These are phyloP conservation scores for Arizona elegans DNA, from an alignment of 2,113 vertebrate genomes.

Conservation along the genomic window DNA sequence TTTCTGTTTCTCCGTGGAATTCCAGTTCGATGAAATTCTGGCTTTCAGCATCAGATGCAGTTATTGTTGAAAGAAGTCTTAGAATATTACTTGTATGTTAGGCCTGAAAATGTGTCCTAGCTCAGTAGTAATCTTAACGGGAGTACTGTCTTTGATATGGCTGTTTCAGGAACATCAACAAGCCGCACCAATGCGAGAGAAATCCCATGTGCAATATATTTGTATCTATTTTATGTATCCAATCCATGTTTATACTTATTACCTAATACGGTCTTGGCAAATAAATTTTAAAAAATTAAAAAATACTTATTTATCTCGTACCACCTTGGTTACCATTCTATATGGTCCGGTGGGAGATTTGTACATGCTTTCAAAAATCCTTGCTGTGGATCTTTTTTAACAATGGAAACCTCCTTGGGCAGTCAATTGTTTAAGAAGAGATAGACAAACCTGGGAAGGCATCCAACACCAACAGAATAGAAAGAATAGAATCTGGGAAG, in stretches of 20 bases:
- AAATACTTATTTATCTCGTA: neutral
- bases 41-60: slow-evolving; percentile 21
- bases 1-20: neutral
- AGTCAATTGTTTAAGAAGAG: slow-evolving; percentile 9
- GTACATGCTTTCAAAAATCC: neutral
- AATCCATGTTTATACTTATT: no score
- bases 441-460: neutral
- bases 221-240: no score
- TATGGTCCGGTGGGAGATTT: neutral
- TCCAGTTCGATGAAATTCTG: slow-evolving; percentile 5
- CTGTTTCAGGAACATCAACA: neutral
- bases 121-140: neutral
- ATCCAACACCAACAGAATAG: neutral
- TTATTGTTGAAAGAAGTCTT: neutral
- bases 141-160: neutral
- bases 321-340: neutral
- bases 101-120: neutral
- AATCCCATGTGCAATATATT: neutral
- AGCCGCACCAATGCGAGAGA: neutral
- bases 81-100: neutral
- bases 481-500: slow-evolving; percentile 6
- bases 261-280: no score
- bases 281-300: no score
- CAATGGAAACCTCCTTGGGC: neutral
- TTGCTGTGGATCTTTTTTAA: neutral